phyloP scores from a whole-genome alignment of 2,797 vertebrate species.

The Schizopygopsis pylzovi region DNA sequence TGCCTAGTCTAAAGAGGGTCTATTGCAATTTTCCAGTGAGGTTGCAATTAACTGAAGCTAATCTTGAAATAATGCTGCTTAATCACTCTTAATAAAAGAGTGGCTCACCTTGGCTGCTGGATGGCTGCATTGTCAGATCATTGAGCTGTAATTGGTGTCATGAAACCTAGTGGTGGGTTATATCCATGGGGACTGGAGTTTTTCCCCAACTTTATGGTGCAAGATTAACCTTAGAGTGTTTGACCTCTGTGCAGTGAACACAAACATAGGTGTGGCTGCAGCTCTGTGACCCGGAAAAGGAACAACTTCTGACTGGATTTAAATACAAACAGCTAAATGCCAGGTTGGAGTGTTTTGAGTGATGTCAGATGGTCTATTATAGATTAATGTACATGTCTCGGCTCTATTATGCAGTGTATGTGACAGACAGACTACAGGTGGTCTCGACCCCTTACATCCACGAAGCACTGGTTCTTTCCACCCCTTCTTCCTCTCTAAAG shows the following conservation, averaged over 20 bases:
- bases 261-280: conserved; percentile 35
- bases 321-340: conserved; percentile 56
- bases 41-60: conserved; percentile 54
- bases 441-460: conserved; percentile 48
- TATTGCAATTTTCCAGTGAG: conserved; percentile 53
- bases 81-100: conserved; percentile 61
- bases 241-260: conserved; percentile 43
- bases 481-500: conserved; percentile 53
- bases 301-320: conserved; percentile 41
- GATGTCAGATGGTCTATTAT: conserved; percentile 45
- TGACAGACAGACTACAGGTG: conserved; percentile 51
- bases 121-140: conserved; percentile 58
- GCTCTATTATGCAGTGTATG: conserved; percentile 51
- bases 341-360: conserved; percentile 38
- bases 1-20: conserved; percentile 44
- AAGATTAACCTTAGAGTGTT: conserved; percentile 51
- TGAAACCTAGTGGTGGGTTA: conserved; percentile 53
- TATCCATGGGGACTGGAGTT: conserved; percentile 51
- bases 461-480: conserved; percentile 36
- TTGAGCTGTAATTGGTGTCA: conserved; percentile 60
- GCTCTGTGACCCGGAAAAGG: conserved; percentile 40
- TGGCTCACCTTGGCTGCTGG: conserved; percentile 53
- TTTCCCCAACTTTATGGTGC: conserved; percentile 50
- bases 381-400: conserved; percentile 54
- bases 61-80: conserved; percentile 61